These are phyloP conservation scores for Agrilus cyanescens DNA, from an alignment of 2,888 invertebrate species.

Conservation along the genomic window DNA sequence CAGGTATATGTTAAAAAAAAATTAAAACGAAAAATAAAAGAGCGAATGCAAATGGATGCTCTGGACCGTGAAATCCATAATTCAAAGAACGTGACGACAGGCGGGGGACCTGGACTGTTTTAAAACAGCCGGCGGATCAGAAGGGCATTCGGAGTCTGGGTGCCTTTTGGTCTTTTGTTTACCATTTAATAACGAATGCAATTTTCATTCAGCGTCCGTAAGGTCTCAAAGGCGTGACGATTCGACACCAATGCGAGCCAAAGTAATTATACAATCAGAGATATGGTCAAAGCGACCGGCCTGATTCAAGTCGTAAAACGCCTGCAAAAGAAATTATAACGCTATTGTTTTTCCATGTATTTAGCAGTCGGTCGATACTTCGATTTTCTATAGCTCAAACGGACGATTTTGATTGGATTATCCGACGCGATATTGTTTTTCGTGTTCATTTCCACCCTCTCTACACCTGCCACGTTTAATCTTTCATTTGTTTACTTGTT, in stretches of 20 bases:
- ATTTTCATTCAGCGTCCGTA: conserved; percentile 8
- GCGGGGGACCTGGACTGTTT: neutral
- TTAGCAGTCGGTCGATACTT: too few relatives aligned
- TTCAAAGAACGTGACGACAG: conserved; percentile 12
- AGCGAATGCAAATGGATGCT: too few relatives aligned
- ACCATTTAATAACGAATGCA: conserved; percentile 5
- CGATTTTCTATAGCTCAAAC: too few relatives aligned
- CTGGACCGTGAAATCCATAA: conserved; percentile 1
- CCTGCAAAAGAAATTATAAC: conserved; percentile 6
- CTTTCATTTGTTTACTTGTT: too few relatives aligned
- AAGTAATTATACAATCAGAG: conserved; percentile 8
- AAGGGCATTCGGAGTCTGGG: too few relatives aligned
- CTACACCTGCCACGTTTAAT: too few relatives aligned
- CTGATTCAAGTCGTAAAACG: conserved; percentile 8
- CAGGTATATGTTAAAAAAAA: too few relatives aligned
- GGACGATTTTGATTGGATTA: too few relatives aligned
- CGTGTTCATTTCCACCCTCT: too few relatives aligned
- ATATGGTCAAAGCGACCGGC: conserved; percentile 8
- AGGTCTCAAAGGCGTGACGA: conserved; percentile 3
- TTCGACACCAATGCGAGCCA: conserved; percentile 8
- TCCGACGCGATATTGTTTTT: too few relatives aligned
- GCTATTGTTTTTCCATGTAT: conserved; percentile 3
- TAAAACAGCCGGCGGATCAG: too few relatives aligned
- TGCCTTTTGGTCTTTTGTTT: neutral
- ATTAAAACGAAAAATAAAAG: too few relatives aligned